Percentiles rank a stretch among this genome's conserved stretches.
These are phyloP conservation scores for Mormyrops attenuatus DNA, from an alignment of 2,797 vertebrate genomes.

Conservation along the genomic window DNA sequence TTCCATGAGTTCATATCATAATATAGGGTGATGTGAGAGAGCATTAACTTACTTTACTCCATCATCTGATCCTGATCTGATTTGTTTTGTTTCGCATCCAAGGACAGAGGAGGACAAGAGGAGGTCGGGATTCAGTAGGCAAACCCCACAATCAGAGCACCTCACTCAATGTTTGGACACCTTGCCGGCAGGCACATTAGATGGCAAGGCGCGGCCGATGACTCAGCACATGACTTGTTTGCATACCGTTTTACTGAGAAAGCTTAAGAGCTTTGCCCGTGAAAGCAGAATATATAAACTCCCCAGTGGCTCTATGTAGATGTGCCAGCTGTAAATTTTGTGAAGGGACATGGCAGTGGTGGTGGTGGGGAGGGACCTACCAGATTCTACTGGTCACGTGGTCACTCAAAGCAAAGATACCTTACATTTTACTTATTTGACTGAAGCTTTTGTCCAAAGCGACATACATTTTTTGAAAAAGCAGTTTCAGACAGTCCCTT, in stretches of 20 bases:
- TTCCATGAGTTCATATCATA: neutral
- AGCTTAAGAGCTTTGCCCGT: neutral
- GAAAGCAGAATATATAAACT: neutral
- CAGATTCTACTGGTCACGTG: neutral
- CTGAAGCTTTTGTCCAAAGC: neutral
- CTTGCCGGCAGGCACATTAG: neutral
- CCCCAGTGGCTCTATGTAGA: neutral
- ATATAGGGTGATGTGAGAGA: neutral
- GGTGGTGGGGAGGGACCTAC: no score
- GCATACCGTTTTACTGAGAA: conserved; percentile 4
- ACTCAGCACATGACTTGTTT: neutral
- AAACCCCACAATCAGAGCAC: neutral
- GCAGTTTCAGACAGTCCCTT: neutral
- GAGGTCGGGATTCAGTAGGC: neutral
- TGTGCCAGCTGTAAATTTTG: neutral
- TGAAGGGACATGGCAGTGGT: neutral
- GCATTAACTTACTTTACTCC: neutral
- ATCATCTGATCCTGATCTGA: neutral
- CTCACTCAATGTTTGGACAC: neutral
- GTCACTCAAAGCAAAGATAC: neutral
- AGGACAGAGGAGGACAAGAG: neutral
- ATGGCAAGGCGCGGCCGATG: neutral
- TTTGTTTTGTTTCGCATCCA: neutral
- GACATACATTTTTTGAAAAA: neutral
- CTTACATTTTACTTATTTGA: neutral